A percentile compares a stretch with the other conserved stretches of the same genome.
Evolutionary conservation across 2,888 invertebrate genomes (phyloP).

Genomic region (Stenchaetothrips biformis): DNA sequence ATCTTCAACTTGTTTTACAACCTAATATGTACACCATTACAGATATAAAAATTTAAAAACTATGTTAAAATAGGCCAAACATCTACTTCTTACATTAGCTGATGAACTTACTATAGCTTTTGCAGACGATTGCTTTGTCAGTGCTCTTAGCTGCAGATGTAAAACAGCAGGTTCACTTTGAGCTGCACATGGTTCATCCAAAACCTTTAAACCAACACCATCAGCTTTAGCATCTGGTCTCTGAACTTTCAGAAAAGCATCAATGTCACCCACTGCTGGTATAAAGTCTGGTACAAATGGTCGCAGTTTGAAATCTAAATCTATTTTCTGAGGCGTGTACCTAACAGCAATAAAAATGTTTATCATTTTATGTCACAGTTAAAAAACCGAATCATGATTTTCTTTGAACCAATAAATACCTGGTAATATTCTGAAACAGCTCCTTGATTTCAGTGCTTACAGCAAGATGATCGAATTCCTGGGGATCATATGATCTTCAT

Average conservation of each 20-base stretch:
- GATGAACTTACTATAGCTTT: conserved; percentile 47
- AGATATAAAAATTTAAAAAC: background rate
- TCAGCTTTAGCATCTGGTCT: conserved; percentile 68
- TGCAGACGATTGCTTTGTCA: conserved; percentile 64
- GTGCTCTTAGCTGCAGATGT: conserved; percentile 78
- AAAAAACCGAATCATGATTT: background rate
- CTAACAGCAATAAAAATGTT: conserved; percentile 50
- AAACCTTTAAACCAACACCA: conserved; percentile 64
- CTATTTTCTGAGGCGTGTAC: conserved; percentile 88
- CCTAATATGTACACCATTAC: conserved; percentile 46
- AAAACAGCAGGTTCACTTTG: conserved; percentile 95
- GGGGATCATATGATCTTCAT: conserved; percentile 66
- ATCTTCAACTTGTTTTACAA: conserved; percentile 73
- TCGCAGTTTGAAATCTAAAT: conserved; percentile 81
- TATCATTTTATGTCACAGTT: background rate
- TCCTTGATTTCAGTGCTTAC: conserved; percentile 83
- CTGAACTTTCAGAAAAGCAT: conserved; percentile 91
- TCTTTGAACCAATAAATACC: conserved; percentile 50
- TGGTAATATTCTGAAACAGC: conserved; percentile 85
- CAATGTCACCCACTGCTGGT: conserved; percentile 97
- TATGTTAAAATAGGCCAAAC: background rate
- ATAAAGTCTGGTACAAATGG: conserved; percentile 96
- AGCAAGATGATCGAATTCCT: conserved; percentile 74
- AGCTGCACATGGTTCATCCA: conserved; percentile 91
- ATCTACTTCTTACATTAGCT: background rate